Evolutionary conservation across 1,140 invertebrate genomes (phyloP), one percentile per base, ranked within the genome.

Genomic region (Mya arenaria): DNA sequence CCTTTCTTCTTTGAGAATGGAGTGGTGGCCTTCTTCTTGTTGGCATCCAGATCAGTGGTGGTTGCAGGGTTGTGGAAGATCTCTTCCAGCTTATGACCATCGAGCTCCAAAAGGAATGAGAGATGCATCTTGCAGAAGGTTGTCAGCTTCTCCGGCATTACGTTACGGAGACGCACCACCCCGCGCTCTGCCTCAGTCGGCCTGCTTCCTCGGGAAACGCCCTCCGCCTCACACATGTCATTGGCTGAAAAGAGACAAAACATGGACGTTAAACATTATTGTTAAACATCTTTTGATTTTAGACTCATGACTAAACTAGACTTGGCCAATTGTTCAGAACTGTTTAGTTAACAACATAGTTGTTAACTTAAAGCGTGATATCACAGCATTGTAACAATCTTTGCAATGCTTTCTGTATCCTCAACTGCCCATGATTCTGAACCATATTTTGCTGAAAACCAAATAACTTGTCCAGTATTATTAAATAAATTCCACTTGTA

Each of bases 81-180:
- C 41, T 91, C 88, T 15, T 89, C 89, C 19, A 91, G 71, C 36
- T 86, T 87, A 19, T 48, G 58, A 34, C 89, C 89, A 74, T 87
- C 96, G 65, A 97, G 95, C 87, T 96, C 95, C 78, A 97, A 93
- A 88, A 97, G 95, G 93, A 98, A 97, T 4, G 96, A 97, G 86
- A 98, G 93, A 93, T 98, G 97, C 97, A 98, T 98, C 89, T 96
- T 95, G 85, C 97, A 96, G 84, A 98, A 94, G 30, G 96, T 97
- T 83, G 96, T 95, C 92, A 96, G 97, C 91, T 97, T 97, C 84
- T 97, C 96, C 32, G 95, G 95, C 94, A 97, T 88, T 41, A 82
- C 82, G 58, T 89, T 90, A 28, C 85, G 63, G 4, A 91, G 79
- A 25, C 89, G 41, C 69, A 86, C 84, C 13, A 90, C 85, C 83